Evolutionary conservation across 2,113 vertebrate genomes (phyloP).

Genomic region (Rhipidura dahli): DNA sequence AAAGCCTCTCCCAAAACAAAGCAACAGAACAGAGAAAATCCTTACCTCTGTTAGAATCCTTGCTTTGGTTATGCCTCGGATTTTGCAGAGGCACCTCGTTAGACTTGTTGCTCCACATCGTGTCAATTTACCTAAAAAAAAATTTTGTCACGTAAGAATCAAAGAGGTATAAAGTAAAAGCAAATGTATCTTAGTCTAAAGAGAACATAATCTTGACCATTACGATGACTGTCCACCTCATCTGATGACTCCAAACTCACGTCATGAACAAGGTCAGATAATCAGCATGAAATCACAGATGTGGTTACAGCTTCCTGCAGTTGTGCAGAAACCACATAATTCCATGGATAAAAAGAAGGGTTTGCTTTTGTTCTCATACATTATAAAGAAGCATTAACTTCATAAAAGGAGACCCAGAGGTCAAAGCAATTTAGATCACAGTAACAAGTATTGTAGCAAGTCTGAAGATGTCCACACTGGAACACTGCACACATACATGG

Average conservation of each 20-base stretch:
- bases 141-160: not conserved
- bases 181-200: not conserved
- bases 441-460: not conserved
- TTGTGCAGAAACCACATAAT: not conserved
- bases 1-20: not conserved
- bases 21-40: not conserved
- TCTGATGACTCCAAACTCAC: not conserved
- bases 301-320: not conserved
- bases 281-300: not conserved
- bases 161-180: not conserved
- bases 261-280: not conserved
- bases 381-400: not conserved
- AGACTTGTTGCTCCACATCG: conserved; percentile 83
- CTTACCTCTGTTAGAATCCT: conserved; percentile 79
- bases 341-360: not conserved
- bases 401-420: not conserved
- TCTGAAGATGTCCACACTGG: not conserved
- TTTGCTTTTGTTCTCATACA: not conserved
- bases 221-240: not conserved
- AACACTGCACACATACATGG: not conserved
- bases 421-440: fast-evolving
- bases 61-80: conserved; percentile 65
- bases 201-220: not conserved
- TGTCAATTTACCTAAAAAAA: conserved; percentile 77
- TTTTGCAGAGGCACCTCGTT: conserved; percentile 76